Conservation (phyloP, 2,113 vertebrate species). For the Gambusia affinis region DNA sequence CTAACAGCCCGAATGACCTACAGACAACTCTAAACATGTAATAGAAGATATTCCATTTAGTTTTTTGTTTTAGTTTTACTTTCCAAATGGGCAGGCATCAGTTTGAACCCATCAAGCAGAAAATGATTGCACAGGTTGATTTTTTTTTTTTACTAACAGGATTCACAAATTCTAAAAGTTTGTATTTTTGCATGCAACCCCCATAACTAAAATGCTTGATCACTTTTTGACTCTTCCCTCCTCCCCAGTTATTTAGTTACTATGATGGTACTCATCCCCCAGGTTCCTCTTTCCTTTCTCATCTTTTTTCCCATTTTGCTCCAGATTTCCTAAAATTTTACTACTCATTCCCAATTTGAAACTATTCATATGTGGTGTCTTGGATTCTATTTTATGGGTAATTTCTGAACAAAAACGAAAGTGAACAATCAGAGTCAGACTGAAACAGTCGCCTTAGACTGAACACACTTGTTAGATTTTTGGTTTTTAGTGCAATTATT, state of each 20-base stretch:
- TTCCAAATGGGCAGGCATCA: background rate
- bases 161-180: background rate
- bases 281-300: background rate
- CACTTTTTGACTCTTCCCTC: background rate
- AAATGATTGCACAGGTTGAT: too few species aligned
- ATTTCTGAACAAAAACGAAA: background rate
- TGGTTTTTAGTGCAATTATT: too few species aligned
- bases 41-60: background rate
- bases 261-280: background rate
- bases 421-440: background rate
- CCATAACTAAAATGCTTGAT: slow-evolving; percentile 1
- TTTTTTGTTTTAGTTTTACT: background rate
- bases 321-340: background rate
- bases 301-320: slow-evolving; percentile 8
- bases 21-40: background rate
- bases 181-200: slow-evolving; percentile 8
- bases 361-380: background rate
- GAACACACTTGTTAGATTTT: too few species aligned
- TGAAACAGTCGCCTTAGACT: too few species aligned
- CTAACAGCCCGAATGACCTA: background rate
- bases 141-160: too few species aligned
- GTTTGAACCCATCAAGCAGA: too few species aligned
- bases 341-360: background rate
- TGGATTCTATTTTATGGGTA: background rate
- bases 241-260: slow-evolving; percentile 15